Evolutionary conservation across 2,888 invertebrate genomes (phyloP), one percentile per base, ranked within the genome.

Genomic region (Cantharis rustica): DNA sequence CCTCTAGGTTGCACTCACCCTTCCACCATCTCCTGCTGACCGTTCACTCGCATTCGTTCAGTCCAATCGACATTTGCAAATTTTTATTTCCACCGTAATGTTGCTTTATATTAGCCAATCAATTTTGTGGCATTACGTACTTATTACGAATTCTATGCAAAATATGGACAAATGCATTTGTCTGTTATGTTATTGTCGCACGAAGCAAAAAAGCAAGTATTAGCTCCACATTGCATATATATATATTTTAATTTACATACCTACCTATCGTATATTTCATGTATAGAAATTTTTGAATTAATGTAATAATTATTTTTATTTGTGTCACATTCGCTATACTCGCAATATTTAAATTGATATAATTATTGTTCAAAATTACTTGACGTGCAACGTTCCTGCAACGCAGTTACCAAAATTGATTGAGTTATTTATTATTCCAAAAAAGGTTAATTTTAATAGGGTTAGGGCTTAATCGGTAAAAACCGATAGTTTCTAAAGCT

Each of bases 81-180:
- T 78, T 78, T 79, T 78, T 78, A 78, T 78, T 78, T 78, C 78
- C 78, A 79, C 68, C 81, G 83, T 83, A 83, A 83, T 82, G 82
- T 81, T 82, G 83, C 81, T 80, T 79, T 82, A 83, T 83, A 83
- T 83, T 83, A 83, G 82, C 83, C 83, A 83, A 83, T 83, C 83
- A 83, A 83, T 83, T 83, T 82, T 83, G 80, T 78, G 82, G 81
- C 82, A 82, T 82, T 81, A 81, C 80, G 76, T 75, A 78, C 79
- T 80, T 81, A 80, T 81, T 81, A 79, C 79, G 76, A 80, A 81
- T 81, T 81, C 81, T 76, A 76, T 80, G 75, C 78, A 77, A 79
- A 77, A 80, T 80, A 77, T 78, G 75, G 75, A 79, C 77, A 77
- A 77, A 73, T 72, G 75, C 75, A 75, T 75, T 74, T 73, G 73